These are phyloP conservation scores for Pantherophis guttatus DNA, from an alignment of 2,113 vertebrate species.

Conservation along the genomic window DNA sequence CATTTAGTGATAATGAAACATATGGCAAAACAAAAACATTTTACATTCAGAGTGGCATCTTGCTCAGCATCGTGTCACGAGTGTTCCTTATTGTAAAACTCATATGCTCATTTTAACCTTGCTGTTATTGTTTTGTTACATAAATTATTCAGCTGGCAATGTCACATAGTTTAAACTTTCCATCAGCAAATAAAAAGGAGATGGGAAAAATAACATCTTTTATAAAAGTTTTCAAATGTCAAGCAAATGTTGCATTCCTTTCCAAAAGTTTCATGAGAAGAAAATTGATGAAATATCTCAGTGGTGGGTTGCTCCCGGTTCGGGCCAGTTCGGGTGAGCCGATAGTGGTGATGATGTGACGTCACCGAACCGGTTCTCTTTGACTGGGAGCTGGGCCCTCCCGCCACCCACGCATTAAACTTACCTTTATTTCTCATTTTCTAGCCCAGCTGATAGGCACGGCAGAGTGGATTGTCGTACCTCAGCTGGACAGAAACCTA, in stretches of 20 bases:
- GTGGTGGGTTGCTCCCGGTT: too few species aligned
- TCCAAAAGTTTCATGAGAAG: constrained; percentile 39
- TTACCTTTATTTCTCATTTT: too few species aligned
- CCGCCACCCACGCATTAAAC: too few species aligned
- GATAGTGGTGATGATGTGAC: too few species aligned
- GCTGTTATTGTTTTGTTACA: constrained; percentile 68
- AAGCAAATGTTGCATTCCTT: constrained; percentile 32
- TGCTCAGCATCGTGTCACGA: constrained; percentile 49
- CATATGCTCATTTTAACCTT: constrained; percentile 61
- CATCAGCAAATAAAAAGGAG: constrained; percentile 52
- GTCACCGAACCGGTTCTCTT: too few species aligned
- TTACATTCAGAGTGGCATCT: constrained; percentile 62
- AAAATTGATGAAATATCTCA: constrained; percentile 17
- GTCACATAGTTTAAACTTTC: constrained; percentile 53
- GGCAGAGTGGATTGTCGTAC: too few species aligned
- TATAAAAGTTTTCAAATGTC: constrained; percentile 15
- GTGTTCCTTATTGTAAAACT: constrained; percentile 62
- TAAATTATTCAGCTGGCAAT: constrained; percentile 65
- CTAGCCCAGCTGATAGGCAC: too few species aligned
- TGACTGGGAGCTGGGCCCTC: too few species aligned
- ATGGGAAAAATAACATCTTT: not conserved
- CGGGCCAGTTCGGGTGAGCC: too few species aligned
- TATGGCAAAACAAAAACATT: constrained; percentile 47
- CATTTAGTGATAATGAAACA: constrained; percentile 60
- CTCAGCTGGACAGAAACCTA: too few species aligned